Base-by-base conservation (phyloP, 2,888 invertebrate species). In the Caenorhabditis sp. region DNA sequence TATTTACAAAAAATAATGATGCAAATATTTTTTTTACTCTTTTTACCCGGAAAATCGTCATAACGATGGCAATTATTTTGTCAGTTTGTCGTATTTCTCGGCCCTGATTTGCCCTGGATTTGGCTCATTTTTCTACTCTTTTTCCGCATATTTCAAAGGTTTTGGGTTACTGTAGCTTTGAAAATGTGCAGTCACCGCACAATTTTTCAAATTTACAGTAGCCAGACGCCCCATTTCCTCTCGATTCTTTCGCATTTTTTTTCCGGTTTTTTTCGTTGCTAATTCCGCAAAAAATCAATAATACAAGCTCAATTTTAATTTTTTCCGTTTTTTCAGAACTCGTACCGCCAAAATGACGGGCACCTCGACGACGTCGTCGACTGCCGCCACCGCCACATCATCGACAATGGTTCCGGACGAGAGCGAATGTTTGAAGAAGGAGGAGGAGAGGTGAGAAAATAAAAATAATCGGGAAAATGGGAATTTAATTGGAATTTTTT, bases 401-500 rank as follows among this genome's bases (percentile, higher is more conserved):
- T 53, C 64, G 35, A 50, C 65, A 24, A 65, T 53, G 62, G 37
- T 61, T 9, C 77, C 61, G 20, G 68, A 84, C 26, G 81, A 84
- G 58, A 81, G 67, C 32, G 84, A 84, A 37, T 77, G 81, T 40
- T 37, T 84, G 26, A 72, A 74, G 28, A 67, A 81, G 55, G 84
- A 84, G 71, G 81, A 84, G 62, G 67, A 79, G 50, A 58, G 84
- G 80, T 81, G 37, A n/a, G n/a, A n/a, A n/a, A n/a, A n/a, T n/a
- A n/a, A n/a, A n/a, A n/a, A n/a, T n/a, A n/a, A n/a, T n/a, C n/a
- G n/a, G n/a, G n/a, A n/a, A n/a, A n/a, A n/a, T n/a, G n/a, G n/a
- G n/a, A n/a, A n/a, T n/a, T n/a, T n/a, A n/a, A n/a, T n/a, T n/a
- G n/a, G n/a, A n/a, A n/a, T n/a, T n/a, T n/a, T n/a, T n/a, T n/a